Percentiles rank a stretch among this genome's conserved stretches.
phyloP scores from a whole-genome alignment of 2,113 vertebrate species.

The Ornithorhynchus anatinus region DNA sequence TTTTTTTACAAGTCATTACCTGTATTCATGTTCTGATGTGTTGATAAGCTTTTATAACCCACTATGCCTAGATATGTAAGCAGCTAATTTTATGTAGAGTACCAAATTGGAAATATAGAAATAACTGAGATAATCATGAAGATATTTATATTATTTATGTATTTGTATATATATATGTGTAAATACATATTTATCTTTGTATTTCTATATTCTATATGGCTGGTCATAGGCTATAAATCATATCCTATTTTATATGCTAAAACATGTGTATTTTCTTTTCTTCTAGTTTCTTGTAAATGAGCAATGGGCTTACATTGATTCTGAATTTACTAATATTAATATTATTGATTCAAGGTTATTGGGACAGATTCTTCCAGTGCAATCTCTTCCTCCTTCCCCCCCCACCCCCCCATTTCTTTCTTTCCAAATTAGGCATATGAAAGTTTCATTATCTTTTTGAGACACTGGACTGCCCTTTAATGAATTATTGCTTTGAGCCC shows the following conservation, averaged over 20 bases:
- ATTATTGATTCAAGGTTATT: constrained; percentile 26
- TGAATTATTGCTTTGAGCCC: too few species aligned
- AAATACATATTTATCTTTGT: too few species aligned
- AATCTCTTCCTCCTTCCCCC: not conserved
- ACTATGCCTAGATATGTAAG: constrained; percentile 16
- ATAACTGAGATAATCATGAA: constrained; percentile 2
- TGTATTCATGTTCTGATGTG: constrained; percentile 3
- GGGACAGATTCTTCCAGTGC: not conserved
- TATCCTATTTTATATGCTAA: too few species aligned
- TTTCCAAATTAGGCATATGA: too few species aligned
- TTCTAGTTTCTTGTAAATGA: not conserved
- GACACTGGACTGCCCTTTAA: too few species aligned
- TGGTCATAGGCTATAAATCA: too few species aligned
- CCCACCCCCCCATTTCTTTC: too few species aligned
- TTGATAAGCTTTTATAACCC: constrained; percentile 38
- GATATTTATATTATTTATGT: constrained; percentile 3
- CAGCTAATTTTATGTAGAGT: constrained; percentile 41
- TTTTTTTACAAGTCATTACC: constrained; percentile 13
- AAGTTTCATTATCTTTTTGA: too few species aligned
- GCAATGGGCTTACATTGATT: constrained; percentile 11
- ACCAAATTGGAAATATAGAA: constrained; percentile 5
- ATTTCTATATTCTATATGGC: too few species aligned
- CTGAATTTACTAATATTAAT: constrained; percentile 16
- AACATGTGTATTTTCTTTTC: not conserved
- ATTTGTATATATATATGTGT: constrained; percentile 9